These are phyloP conservation scores for Laticauda laticaudata DNA, from an alignment of 2,113 vertebrate genomes.

Conservation along the genomic window DNA sequence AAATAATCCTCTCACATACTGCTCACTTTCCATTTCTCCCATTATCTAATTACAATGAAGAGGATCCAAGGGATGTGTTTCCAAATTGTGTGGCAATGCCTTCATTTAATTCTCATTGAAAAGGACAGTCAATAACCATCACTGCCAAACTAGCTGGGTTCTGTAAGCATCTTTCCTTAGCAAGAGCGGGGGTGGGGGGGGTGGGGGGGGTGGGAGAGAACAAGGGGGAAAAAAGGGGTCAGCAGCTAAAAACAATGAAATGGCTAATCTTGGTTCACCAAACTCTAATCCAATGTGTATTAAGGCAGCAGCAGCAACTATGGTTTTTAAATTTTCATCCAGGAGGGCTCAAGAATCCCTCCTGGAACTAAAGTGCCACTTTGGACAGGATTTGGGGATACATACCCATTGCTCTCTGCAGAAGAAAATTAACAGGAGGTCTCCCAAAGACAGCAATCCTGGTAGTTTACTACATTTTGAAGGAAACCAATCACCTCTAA, in stretches of 20 bases:
- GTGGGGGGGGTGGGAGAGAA: background rate
- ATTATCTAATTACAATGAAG: background rate
- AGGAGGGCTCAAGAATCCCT: background rate
- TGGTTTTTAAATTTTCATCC: background rate
- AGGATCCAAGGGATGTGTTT: background rate
- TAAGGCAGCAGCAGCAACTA: background rate
- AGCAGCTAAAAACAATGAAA: background rate
- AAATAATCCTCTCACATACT: background rate
- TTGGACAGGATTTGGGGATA: background rate
- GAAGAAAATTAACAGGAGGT: background rate
- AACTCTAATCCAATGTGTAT: background rate
- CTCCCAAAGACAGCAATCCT: background rate
- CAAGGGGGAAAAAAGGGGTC: background rate
- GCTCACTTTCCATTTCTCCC: background rate
- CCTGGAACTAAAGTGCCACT: background rate
- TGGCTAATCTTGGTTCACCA: too few species aligned
- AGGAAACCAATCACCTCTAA: background rate
- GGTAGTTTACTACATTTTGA: background rate
- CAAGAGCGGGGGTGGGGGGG: background rate
- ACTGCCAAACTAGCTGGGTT: background rate
- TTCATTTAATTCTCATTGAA: conserved; percentile 3
- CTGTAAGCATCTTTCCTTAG: background rate
- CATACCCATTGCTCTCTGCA: background rate
- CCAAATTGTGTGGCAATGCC: background rate
- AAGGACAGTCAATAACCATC: background rate